These are phyloP conservation scores for Euura lappo DNA, from an alignment of 1,140 invertebrate species.

Conservation along the genomic window DNA sequence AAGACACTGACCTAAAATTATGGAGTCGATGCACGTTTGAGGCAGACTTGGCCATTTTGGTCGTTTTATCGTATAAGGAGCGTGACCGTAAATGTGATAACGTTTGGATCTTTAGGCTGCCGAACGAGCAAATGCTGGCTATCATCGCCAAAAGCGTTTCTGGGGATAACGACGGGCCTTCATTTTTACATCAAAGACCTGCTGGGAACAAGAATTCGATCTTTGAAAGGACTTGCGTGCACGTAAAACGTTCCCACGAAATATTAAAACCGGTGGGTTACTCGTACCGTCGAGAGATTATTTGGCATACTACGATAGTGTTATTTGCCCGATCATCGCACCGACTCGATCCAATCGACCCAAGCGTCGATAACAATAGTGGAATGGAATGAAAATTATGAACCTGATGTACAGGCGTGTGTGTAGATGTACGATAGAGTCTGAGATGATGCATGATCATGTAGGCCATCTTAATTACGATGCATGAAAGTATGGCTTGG, in stretches of 20 bases:
- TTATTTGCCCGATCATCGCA: not conserved
- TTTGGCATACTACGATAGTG: not conserved
- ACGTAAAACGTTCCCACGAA: too few species aligned
- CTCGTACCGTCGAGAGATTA: not conserved
- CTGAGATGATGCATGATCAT: not conserved
- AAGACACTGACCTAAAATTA: not conserved
- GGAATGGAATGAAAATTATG: slow-evolving; percentile 1
- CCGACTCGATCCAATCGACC: not conserved
- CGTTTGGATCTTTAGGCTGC: not conserved
- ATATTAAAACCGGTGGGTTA: not conserved
- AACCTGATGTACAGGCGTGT: not conserved
- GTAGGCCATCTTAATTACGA: slow-evolving; percentile 5
- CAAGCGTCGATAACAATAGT: not conserved
- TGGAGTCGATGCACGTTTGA: not conserved
- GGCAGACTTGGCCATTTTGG: not conserved
- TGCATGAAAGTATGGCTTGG: not conserved
- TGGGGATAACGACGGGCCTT: too few species aligned
- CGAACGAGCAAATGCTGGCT: not conserved
- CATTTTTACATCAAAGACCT: too few species aligned
- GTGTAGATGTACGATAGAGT: too few species aligned
- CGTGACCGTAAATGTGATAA: not conserved
- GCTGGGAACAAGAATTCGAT: too few species aligned
- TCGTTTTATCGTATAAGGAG: not conserved
- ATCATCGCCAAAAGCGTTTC: too few species aligned
- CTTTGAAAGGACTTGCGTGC: too few species aligned